Conservation (phyloP, 2,113 vertebrate genomes). For the Pseudorectes ferrugineus region DNA sequence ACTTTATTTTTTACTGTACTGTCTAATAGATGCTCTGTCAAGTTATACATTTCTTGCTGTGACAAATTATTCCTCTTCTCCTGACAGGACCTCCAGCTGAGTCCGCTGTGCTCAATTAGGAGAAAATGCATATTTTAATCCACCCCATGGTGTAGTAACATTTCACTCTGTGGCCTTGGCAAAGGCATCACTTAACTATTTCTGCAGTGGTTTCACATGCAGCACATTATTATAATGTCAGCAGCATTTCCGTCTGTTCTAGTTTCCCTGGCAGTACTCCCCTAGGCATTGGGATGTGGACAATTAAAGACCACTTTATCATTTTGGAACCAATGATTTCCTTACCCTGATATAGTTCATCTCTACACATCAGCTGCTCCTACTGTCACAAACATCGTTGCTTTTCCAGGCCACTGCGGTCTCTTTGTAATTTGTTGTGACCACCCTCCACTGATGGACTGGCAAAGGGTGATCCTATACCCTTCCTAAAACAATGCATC, state of each 20-base stretch:
- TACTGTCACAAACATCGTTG: background rate
- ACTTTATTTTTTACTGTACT: conserved; percentile 36
- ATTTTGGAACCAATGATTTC: conserved; percentile 49
- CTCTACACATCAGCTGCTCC: background rate
- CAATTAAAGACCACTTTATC: conserved; percentile 71
- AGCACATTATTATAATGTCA: conserved; percentile 59
- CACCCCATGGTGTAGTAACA: conserved; percentile 74
- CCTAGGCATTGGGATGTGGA: conserved; percentile 54
- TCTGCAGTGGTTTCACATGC: conserved; percentile 54
- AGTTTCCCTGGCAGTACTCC: conserved; percentile 57
- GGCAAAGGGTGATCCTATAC: background rate
- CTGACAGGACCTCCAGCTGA: conserved; percentile 78
- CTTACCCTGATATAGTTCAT: conserved; percentile 13
- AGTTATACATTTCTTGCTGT: conserved; percentile 66
- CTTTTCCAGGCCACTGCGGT: background rate
- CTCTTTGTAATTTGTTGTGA: background rate
- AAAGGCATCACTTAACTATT: conserved; percentile 73
- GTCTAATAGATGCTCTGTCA: conserved; percentile 66
- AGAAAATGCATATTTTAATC: conserved; percentile 81
- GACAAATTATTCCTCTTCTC: conserved; percentile 74
- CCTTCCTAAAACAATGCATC: background rate
- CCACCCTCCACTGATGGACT: background rate
- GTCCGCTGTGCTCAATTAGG: conserved; percentile 78
- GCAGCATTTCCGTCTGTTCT: conserved; percentile 43
- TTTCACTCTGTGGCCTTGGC: conserved; percentile 76